Evolutionary conservation across 35 echinoderm and acorn worm genomes (phyloP), one percentile per base, ranked within the genome.

Genomic region (Chiridota heheva): DNA sequence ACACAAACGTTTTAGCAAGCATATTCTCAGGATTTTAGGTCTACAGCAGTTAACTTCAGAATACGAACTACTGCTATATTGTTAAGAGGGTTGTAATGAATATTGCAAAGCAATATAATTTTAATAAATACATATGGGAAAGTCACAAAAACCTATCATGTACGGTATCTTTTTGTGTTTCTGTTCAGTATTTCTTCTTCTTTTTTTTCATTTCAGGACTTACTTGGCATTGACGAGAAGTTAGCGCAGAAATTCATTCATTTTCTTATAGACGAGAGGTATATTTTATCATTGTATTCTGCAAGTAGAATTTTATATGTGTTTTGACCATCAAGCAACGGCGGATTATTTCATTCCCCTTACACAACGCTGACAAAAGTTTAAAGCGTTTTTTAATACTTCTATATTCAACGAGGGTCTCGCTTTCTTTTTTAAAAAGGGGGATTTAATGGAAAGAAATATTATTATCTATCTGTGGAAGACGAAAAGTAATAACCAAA

Each of bases 201-300:
- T 66, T 79, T 40, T 36, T 73, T 68, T 73, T 15, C 26, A 30
- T 58, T 42, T 28, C 30, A 96, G 83, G 92, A 96, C 73, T 59
- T 96, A 18, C 63, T 96, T 44, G 92, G 92, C 31, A 90, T 96
- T 20, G 75, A 83, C 28, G 92, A 96, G 53, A 55, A 77, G 0
- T 40, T 96, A 22, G 92, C 92, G 0, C 69, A 81, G 18, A 65
- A 78, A 75, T 96, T 90, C 25, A 80, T 65, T 2, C 44, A 73
- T 51, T 82, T 90, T 51, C 68, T 96, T 24, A 43, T 67, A 6
- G 91, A 94, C 63, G 73, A 83, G 49, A 29, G 49, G 69, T 72
- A 44, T 18, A 39, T 69, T 24, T 60, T 28, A 4, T 31, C 6
- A 60, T 28, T 1, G 33, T 31, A 60, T 60, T 18, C 33, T 63